phyloP scores from a whole-genome alignment of 2,888 invertebrate genomes.

The Lobophora halterata region DNA sequence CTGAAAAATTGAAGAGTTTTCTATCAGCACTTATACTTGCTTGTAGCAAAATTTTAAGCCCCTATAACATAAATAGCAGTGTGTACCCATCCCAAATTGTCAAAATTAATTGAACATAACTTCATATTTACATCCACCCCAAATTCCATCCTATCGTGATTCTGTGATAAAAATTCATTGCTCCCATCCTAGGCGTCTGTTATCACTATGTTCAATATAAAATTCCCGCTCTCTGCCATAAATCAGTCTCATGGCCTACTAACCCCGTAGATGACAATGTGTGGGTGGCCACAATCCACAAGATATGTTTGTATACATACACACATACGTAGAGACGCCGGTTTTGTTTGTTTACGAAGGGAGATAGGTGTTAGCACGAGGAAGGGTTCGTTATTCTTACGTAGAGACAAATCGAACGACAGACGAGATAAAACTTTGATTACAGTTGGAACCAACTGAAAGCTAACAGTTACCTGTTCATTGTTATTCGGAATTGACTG shows the following conservation, averaged over 20 bases:
- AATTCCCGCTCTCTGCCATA: constrained; percentile 23
- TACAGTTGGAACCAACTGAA: too few relatives aligned
- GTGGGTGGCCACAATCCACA: too few relatives aligned
- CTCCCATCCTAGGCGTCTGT: constrained; percentile 15
- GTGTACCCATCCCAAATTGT: too few relatives aligned
- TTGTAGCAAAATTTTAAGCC: too few relatives aligned
- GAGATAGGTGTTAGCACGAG: constrained; percentile 7
- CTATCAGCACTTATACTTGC: too few relatives aligned
- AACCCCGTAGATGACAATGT: constrained; percentile 14
- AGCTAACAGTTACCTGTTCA: too few relatives aligned
- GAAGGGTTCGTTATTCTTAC: background rate
- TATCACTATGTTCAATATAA: constrained; percentile 30
- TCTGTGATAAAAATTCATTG: constrained; percentile 25
- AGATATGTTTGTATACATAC: constrained; percentile 6
- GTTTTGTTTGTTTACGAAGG: constrained; percentile 11
- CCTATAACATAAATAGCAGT: too few relatives aligned
- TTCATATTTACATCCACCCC: background rate
- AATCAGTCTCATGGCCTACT: constrained; percentile 25
- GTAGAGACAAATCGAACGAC: too few relatives aligned
- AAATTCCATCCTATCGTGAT: constrained; percentile 14
- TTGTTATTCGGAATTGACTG: too few relatives aligned
- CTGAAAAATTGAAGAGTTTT: too few relatives aligned
- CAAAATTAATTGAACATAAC: too few relatives aligned
- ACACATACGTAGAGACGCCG: background rate
- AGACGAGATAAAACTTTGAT: too few relatives aligned